A percentile compares a stretch with the other conserved stretches of the same genome.
phyloP scores from a whole-genome alignment of 2,888 invertebrate species.

The Orchesella flavescens region DNA sequence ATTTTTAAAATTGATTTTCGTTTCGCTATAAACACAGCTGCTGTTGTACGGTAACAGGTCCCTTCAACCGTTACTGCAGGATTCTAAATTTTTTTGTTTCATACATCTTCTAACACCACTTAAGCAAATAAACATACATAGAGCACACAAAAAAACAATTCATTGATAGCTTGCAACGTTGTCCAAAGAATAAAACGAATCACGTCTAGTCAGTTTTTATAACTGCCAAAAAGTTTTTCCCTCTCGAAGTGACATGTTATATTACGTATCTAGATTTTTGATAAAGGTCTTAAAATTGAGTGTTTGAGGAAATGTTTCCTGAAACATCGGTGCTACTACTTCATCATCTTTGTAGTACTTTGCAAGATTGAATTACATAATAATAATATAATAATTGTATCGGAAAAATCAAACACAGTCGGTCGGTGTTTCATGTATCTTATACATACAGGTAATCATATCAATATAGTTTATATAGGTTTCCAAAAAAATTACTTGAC shows the following conservation, averaged over 20 bases:
- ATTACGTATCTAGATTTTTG: no score
- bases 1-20: neutral
- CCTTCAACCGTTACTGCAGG: neutral
- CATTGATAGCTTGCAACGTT: neutral
- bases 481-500: slow-evolving; percentile 49
- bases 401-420: slow-evolving; percentile 54
- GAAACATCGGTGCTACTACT: no score
- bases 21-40: neutral
- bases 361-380: neutral
- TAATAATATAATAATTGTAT: slow-evolving; percentile 16
- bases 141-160: neutral
- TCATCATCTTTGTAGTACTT: no score
- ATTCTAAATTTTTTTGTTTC: neutral
- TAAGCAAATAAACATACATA: neutral
- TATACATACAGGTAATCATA: slow-evolving; percentile 32
- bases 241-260: no score
- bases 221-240: no score
- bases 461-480: slow-evolving; percentile 51
- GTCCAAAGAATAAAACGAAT: neutral
- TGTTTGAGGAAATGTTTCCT: no score
- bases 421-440: slow-evolving; percentile 45
- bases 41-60: neutral
- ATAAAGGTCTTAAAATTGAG: no score
- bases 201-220: no score
- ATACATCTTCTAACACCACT: neutral